Conservation (phyloP, 2,888 invertebrate species). For the Amphipoea lucens region DNA sequence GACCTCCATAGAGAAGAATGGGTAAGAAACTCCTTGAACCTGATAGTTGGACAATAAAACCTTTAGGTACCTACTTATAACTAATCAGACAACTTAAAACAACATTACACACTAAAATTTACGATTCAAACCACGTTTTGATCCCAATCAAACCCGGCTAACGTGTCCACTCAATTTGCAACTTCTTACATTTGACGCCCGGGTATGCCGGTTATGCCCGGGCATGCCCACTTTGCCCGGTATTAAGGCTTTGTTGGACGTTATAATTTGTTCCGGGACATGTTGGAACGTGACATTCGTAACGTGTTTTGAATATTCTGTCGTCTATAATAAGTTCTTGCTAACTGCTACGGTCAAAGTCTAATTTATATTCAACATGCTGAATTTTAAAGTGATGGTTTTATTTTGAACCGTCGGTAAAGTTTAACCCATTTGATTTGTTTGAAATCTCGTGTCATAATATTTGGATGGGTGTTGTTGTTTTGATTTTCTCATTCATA, state of each 20-base stretch:
- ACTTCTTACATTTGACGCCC: conserved; percentile 68
- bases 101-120: conserved; percentile 36
- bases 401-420: conserved; percentile 13
- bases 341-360: conserved; percentile 22
- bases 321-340: conserved; percentile 24
- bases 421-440: conserved; percentile 38
- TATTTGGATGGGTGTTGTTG: background rate
- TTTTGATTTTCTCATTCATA: background rate
- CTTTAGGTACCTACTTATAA: background rate
- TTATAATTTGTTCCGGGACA: conserved; percentile 65
- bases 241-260: conserved; percentile 38
- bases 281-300: conserved; percentile 62
- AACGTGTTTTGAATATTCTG: conserved; percentile 51
- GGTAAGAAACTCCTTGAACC: background rate
- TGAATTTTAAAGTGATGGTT: conserved; percentile 41
- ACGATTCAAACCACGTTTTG: conserved; percentile 57
- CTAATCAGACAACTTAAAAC: conserved; percentile 11
- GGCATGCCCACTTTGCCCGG: conserved; percentile 24
- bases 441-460: conserved; percentile 15
- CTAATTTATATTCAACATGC: conserved; percentile 41
- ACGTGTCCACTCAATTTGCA: conserved; percentile 70
- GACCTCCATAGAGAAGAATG: background rate
- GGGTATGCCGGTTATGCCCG: conserved; percentile 26
- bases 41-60: background rate
- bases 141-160: conserved; percentile 63